A percentile compares a stretch with the other conserved stretches of the same genome.
These are phyloP conservation scores for Tokudaia muenninki DNA, from an alignment of 2,797 vertebrate genomes.

Conservation along the genomic window DNA sequence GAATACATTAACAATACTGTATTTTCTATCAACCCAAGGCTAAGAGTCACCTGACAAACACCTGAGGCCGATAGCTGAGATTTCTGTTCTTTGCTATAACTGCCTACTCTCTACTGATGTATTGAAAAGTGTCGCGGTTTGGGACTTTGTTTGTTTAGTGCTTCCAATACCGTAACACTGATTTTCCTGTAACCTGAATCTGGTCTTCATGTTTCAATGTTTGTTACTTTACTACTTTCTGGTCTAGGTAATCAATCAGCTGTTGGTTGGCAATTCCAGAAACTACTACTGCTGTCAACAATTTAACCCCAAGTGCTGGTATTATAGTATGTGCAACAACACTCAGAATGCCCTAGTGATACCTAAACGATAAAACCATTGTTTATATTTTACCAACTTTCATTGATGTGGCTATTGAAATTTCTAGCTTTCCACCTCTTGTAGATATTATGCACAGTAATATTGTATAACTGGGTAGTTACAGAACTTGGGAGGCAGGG, in stretches of 20 bases:
- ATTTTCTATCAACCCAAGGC: background rate
- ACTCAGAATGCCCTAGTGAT: background rate
- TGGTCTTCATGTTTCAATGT: background rate
- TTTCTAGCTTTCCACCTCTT: background rate
- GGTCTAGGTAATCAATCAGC: background rate
- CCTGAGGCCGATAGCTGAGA: background rate
- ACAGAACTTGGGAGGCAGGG: background rate
- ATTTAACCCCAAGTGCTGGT: background rate
- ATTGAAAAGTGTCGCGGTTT: background rate
- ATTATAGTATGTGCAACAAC: background rate
- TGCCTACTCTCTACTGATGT: background rate
- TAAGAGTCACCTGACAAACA: background rate
- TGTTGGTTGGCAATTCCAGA: background rate
- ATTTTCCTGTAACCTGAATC: background rate
- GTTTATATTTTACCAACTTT: background rate
- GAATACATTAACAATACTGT: background rate
- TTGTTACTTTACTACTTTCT: background rate
- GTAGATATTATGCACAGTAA: too few species aligned
- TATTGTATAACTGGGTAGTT: background rate
- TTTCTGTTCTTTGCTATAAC: background rate
- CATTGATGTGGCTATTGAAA: background rate
- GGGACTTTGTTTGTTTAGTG: background rate
- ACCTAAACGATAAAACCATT: background rate
- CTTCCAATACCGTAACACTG: background rate
- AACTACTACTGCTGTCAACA: background rate